These are phyloP conservation scores for Oceanites oceanicus DNA, from an alignment of 2,113 vertebrate genomes.

Conservation along the genomic window DNA sequence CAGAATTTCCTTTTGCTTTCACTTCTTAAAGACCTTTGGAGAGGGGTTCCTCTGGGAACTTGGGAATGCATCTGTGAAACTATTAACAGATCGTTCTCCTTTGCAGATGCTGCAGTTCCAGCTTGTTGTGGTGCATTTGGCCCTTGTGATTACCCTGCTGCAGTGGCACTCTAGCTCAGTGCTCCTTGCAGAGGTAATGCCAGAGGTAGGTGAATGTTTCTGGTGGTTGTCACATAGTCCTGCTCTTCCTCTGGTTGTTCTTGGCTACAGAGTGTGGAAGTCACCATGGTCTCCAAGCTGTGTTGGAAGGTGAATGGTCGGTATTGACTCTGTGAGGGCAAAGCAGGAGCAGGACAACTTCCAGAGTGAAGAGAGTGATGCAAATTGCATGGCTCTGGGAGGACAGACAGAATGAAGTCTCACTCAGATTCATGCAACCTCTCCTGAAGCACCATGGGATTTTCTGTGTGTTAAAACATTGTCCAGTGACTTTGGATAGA, in stretches of 20 bases:
- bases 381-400: background rate
- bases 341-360: background rate
- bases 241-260: background rate
- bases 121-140: conserved; percentile 20
- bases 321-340: background rate
- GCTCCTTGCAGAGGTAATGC: conserved; percentile 1
- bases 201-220: conserved; percentile 58
- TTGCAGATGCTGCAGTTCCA: conserved; percentile 76
- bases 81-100: background rate
- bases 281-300: background rate
- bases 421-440: background rate
- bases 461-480: background rate
- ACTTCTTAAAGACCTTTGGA: background rate
- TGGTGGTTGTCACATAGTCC: background rate
- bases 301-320: background rate
- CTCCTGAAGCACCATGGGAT: background rate
- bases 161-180: conserved; percentile 48
- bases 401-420: background rate
- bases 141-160: conserved; percentile 62
- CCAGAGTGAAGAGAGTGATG: background rate
- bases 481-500: background rate
- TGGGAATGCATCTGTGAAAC: background rate
- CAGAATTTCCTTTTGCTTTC: background rate
- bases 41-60: background rate
- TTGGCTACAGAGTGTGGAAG: background rate